These are phyloP conservation scores for Parnassius orleans DNA, from an alignment of 2,888 invertebrate genomes.

Conservation along the genomic window DNA sequence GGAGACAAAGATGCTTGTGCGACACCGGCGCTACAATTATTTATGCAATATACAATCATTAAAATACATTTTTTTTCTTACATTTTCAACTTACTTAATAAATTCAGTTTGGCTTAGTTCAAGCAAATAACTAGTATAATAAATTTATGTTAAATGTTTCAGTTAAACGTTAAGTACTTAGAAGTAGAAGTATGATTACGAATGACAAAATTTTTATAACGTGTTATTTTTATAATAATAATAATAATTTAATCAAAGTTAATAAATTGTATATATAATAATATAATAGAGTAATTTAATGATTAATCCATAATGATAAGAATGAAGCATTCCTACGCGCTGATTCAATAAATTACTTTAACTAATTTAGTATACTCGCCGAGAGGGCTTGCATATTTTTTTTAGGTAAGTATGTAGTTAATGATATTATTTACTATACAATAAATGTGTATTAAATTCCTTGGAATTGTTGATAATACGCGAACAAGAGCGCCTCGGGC, in stretches of 20 bases:
- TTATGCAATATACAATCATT: constrained; percentile 76
- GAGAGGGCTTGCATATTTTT: constrained; percentile 64
- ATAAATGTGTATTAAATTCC: constrained; percentile 73
- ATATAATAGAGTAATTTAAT: constrained; percentile 82
- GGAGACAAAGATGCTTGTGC: constrained; percentile 41
- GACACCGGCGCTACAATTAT: constrained; percentile 48
- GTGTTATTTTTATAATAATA: constrained; percentile 75
- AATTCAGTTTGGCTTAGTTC: constrained; percentile 82
- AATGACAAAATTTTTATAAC: constrained; percentile 81
- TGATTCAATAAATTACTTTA: constrained; percentile 83
- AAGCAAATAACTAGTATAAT: constrained; percentile 82
- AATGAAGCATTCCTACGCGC: constrained; percentile 82
- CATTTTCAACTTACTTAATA: constrained; percentile 80
- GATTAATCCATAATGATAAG: constrained; percentile 81
- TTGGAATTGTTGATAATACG: constrained; percentile 72
- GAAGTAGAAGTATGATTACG: constrained; percentile 80
- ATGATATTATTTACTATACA: constrained; percentile 78
- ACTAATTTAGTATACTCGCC: constrained; percentile 84
- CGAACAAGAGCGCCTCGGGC: constrained; percentile 60
- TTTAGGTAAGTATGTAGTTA: constrained; percentile 68
- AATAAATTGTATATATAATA: constrained; percentile 82
- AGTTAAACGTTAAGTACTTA: constrained; percentile 79
- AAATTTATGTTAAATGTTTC: constrained; percentile 80
- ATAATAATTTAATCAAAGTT: constrained; percentile 81
- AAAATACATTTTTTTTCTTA: constrained; percentile 80